These are phyloP conservation scores for Patiria pectinifera DNA, from an alignment of 53 echinoderm and acorn worm genomes.

Conservation along the genomic window DNA sequence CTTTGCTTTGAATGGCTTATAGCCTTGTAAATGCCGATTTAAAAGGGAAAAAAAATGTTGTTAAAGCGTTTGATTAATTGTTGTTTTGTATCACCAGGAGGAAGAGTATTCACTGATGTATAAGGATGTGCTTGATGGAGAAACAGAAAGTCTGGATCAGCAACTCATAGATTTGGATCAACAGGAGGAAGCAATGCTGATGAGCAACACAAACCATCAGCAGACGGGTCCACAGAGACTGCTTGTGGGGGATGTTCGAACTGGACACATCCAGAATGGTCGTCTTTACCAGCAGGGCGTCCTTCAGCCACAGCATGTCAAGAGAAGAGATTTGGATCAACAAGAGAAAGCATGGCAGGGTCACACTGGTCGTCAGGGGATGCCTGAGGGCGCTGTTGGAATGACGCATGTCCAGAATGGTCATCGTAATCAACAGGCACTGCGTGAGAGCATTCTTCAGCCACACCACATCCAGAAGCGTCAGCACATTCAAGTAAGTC, in stretches of 20 bases:
- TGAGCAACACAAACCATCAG: background rate
- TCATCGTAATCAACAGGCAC: background rate
- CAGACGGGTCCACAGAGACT: background rate
- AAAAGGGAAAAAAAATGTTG: too few species aligned
- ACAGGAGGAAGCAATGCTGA: background rate
- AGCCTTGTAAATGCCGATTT: too few species aligned
- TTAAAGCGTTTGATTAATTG: background rate
- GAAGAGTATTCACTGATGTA: conserved; percentile 29
- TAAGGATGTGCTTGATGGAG: background rate
- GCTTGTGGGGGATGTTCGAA: background rate
- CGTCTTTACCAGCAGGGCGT: background rate
- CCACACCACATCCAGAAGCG: background rate
- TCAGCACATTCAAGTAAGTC: background rate
- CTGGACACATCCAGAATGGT: background rate
- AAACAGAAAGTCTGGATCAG: background rate
- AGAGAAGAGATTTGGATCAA: background rate
- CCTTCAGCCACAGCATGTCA: background rate
- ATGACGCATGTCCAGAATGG: background rate
- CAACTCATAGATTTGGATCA: conserved; percentile 7
- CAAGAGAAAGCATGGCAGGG: background rate
- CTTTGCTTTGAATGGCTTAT: too few species aligned
- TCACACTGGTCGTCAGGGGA: background rate
- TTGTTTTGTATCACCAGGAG: conserved; percentile 2
- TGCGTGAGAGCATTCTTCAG: background rate
- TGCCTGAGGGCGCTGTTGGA: background rate